Evolutionary conservation across 2,113 vertebrate species (phyloP).

Genomic region (Neogale vison): DNA sequence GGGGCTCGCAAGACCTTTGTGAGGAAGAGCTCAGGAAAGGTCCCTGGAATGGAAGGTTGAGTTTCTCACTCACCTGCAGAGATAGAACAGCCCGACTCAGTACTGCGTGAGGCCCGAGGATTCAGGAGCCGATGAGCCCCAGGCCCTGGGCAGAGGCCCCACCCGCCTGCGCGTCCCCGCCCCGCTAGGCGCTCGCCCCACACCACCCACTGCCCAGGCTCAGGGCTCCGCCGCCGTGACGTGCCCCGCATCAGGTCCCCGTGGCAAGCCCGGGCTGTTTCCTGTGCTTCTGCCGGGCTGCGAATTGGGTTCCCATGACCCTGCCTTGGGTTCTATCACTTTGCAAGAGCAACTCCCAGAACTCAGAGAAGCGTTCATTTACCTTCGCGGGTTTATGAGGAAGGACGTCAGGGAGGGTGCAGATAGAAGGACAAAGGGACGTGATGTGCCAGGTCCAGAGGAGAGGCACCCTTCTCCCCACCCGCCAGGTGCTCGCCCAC

Average conservation of each 20-base stretch:
- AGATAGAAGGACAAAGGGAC: rapidly evolving
- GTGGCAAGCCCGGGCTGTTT: background rate
- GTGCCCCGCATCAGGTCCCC: rapidly evolving
- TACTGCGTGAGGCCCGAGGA: rapidly evolving
- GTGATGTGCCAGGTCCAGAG: rapidly evolving
- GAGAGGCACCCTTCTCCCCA: background rate
- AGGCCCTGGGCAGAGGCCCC: background rate
- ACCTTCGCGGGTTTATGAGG: rapidly evolving
- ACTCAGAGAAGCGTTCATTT: background rate
- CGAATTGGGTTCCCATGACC: background rate
- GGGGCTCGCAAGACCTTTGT: too few relatives aligned
- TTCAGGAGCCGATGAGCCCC: rapidly evolving
- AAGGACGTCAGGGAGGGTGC: rapidly evolving
- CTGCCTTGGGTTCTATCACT: background rate
- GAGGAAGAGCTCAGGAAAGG: too few relatives aligned
- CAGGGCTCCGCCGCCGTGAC: background rate
- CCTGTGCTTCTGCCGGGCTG: background rate
- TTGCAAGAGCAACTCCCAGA: background rate
- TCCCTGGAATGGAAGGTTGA: rapidly evolving
- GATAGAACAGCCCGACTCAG: rapidly evolving
- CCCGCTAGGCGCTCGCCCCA: background rate
- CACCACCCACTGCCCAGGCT: rapidly evolving
- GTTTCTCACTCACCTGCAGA: background rate
- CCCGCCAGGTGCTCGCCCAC: rapidly evolving
- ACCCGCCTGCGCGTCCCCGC: background rate